Percentiles rank a stretch among this genome's conserved stretches.
phyloP scores from a whole-genome alignment of 2,888 invertebrate species.

The Anaspis maculata region DNA sequence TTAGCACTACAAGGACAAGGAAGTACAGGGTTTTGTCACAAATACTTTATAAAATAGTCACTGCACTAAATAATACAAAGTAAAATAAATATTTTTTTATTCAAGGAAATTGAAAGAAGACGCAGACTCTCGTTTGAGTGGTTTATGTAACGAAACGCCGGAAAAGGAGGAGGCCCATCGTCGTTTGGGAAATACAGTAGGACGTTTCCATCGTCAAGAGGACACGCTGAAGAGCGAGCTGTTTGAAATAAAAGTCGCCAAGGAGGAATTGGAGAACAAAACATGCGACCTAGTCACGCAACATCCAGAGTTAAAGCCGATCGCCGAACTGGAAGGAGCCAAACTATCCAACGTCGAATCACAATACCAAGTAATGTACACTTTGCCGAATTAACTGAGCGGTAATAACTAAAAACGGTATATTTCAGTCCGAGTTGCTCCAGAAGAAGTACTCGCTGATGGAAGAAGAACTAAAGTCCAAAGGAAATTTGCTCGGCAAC shows the following conservation, averaged over 20 bases:
- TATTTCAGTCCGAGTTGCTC: conserved; percentile 17
- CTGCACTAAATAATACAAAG: too few relatives aligned
- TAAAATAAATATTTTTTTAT: too few relatives aligned
- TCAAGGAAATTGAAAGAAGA: conserved; percentile 33
- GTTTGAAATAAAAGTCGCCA: conserved; percentile 19
- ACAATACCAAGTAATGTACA: conserved; percentile 8
- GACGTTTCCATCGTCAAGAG: conserved; percentile 27
- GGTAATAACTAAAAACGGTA: conserved; percentile 19
- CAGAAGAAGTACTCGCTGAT: conserved; percentile 24
- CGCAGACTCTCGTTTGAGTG: conserved; percentile 29
- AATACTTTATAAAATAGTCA: too few relatives aligned
- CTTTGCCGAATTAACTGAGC: conserved; percentile 16
- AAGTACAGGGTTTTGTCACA: too few relatives aligned
- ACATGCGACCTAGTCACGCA: conserved; percentile 20
- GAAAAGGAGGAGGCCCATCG: conserved; percentile 28
- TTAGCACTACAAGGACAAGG: too few relatives aligned
- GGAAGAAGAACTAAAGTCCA: conserved; percentile 25
- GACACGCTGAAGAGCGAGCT: conserved; percentile 22
- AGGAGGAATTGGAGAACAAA: conserved; percentile 22
- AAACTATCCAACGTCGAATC: conserved; percentile 15
- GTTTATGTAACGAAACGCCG: conserved; percentile 23
- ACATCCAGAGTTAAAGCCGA: conserved; percentile 20
- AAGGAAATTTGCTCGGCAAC: conserved; percentile 25
- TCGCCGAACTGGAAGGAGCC: conserved; percentile 19
- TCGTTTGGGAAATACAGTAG: conserved; percentile 25